A percentile compares a stretch with the other conserved stretches of the same genome.
Conservation (phyloP, 2,797 vertebrate genomes). For the Eurystomus glaucurus region DNA sequence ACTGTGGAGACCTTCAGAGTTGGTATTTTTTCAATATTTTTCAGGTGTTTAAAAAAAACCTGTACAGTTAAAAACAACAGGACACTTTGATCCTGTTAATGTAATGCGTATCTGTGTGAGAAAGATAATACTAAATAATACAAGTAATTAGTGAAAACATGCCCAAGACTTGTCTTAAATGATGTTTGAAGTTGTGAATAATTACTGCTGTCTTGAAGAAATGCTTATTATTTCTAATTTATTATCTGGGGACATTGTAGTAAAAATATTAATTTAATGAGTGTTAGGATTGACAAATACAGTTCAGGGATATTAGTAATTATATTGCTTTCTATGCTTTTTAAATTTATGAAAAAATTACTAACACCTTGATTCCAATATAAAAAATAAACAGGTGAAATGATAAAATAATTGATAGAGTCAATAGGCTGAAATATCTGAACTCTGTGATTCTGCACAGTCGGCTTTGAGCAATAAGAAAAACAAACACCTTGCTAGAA, state of each 20-base stretch:
- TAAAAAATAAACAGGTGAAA: neutral
- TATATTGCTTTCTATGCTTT: neutral
- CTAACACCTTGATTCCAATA: neutral
- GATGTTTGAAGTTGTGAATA: neutral
- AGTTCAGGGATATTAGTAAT: neutral
- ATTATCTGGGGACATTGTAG: neutral
- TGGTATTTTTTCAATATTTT: neutral
- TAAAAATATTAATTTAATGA: neutral
- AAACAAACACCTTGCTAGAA: fast-evolving
- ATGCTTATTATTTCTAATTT: neutral
- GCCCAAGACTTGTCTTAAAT: neutral
- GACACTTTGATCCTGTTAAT: neutral
- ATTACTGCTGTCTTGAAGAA: neutral
- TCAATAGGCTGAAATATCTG: neutral
- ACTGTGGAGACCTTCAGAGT: neutral
- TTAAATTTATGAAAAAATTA: neutral
- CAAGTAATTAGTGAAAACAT: neutral
- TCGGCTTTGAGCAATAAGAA: fast-evolving
- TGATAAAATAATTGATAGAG: fast-evolving
- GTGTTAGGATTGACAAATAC: neutral
- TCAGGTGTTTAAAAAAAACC: neutral
- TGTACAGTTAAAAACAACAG: neutral
- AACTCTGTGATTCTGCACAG: neutral
- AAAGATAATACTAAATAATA: neutral
- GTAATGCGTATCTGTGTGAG: neutral